A percentile compares a stretch with the other conserved stretches of the same genome.
Evolutionary conservation across 2,113 vertebrate genomes (phyloP).

Genomic region (Scatophagus argus): DNA sequence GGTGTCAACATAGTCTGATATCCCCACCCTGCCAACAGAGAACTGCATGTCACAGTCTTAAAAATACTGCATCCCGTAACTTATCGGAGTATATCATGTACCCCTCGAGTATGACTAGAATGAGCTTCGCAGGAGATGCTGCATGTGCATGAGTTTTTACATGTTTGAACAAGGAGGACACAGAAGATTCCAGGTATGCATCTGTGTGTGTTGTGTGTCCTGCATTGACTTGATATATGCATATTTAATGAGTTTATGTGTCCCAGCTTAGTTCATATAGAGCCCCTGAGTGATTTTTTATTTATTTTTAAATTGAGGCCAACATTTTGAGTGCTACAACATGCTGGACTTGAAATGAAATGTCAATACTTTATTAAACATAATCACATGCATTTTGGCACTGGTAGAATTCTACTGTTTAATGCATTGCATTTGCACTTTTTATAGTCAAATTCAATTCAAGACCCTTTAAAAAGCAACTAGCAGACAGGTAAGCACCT

Average conservation of each 20-base stretch:
- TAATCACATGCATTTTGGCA: no score
- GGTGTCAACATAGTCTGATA: conserved; percentile 48
- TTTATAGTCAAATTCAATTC: no score
- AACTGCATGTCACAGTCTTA: conserved; percentile 39
- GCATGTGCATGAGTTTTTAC: conserved; percentile 32
- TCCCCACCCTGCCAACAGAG: conserved; percentile 35
- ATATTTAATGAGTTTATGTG: background rate
- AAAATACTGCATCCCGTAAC: conserved; percentile 49
- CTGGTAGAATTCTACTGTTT: no score
- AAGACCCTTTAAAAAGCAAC: no score
- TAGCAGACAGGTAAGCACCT: no score
- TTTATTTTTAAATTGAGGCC: no score
- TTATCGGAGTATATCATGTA: conserved; percentile 9
- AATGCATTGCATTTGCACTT: no score
- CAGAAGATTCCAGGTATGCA: background rate
- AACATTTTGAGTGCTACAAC: no score
- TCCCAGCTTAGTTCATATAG: no score
- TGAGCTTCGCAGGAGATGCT: conserved; percentile 4
- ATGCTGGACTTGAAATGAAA: no score
- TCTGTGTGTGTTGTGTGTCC: conserved; percentile 1
- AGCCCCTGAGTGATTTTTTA: no score
- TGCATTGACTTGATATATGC: background rate
- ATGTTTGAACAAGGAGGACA: background rate
- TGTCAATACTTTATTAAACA: no score
- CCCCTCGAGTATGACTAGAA: background rate